Conservation (phyloP, 2,888 invertebrate genomes). For the Cosmopolites sordidus region DNA sequence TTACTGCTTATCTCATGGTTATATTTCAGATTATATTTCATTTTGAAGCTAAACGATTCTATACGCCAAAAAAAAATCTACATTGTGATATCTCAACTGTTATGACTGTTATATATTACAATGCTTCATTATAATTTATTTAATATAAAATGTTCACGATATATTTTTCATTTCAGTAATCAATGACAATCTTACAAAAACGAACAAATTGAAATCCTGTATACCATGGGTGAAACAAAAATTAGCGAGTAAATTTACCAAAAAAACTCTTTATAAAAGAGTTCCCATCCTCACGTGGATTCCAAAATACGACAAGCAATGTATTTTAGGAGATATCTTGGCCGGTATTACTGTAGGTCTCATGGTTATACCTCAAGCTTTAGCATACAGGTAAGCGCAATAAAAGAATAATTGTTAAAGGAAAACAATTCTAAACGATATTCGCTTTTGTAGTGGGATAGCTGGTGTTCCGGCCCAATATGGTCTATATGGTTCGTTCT, state of each 20-base stretch:
- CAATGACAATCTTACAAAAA: constrained; percentile 23
- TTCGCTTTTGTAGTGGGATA: constrained; percentile 33
- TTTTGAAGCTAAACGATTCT: no score
- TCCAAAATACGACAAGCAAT: constrained; percentile 70
- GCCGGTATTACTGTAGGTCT: constrained; percentile 82
- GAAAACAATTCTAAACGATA: no score
- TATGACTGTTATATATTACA: no score
- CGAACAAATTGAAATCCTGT: constrained; percentile 30
- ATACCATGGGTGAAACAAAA: constrained; percentile 49
- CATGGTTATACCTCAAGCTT: constrained; percentile 86
- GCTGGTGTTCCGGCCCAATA: constrained; percentile 68
- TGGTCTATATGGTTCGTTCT: constrained; percentile 90
- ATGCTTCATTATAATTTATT: neutral
- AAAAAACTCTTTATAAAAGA: constrained; percentile 69
- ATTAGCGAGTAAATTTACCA: constrained; percentile 55
- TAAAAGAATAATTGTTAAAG: no score
- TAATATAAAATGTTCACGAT: neutral
- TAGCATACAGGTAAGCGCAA: constrained; percentile 58
- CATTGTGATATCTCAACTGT: no score
- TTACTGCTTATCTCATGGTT: constrained; percentile 88
- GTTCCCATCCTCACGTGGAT: constrained; percentile 74
- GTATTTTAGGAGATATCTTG: constrained; percentile 78
- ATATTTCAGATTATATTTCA: no score
- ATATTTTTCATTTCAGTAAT: constrained; percentile 33
- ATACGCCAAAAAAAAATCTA: neutral